phyloP scores from a whole-genome alignment of 1,140 invertebrate species.

The Brachionus paranguensis region DNA sequence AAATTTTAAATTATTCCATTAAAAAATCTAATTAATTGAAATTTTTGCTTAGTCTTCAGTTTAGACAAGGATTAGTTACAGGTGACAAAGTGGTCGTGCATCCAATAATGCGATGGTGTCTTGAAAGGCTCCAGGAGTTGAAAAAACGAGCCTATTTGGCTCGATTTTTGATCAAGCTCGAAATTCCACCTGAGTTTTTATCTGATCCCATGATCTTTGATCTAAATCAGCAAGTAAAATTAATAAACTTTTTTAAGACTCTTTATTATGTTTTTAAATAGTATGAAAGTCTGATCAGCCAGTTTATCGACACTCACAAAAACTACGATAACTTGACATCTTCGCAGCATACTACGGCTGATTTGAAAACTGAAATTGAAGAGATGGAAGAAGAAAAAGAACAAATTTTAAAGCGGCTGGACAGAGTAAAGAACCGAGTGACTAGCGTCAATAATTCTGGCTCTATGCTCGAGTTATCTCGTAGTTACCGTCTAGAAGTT shows the following conservation, averaged over 20 bases:
- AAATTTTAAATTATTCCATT: not conserved
- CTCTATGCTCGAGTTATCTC: slow-evolving; percentile 64
- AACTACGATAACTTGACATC: slow-evolving; percentile 64
- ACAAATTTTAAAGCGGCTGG: slow-evolving; percentile 66
- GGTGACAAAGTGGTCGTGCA: slow-evolving; percentile 70
- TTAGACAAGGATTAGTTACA: slow-evolving; percentile 67
- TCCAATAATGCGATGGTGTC: slow-evolving; percentile 71
- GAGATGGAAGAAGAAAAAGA: slow-evolving; percentile 80
- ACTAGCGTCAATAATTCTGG: slow-evolving; percentile 58
- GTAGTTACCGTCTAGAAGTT: slow-evolving; percentile 65
- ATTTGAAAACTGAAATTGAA: slow-evolving; percentile 65
- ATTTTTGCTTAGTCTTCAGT: slow-evolving; percentile 50
- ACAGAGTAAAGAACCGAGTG: slow-evolving; percentile 62
- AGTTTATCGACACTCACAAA: slow-evolving; percentile 74
- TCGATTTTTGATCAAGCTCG: slow-evolving; percentile 67
- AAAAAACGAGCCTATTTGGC: slow-evolving; percentile 75
- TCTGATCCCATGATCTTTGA: slow-evolving; percentile 69
- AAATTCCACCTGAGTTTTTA: slow-evolving; percentile 72
- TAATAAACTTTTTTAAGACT: not conserved
- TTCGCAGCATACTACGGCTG: slow-evolving; percentile 59
- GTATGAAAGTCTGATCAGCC: slow-evolving; percentile 71
- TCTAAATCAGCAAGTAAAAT: slow-evolving; percentile 63
- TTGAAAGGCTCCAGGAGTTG: slow-evolving; percentile 66
- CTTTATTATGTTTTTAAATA: slow-evolving; percentile 46
- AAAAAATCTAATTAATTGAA: not conserved